Evolutionary conservation across 2,797 vertebrate genomes (phyloP).

Genomic region (Poecile montanus): DNA sequence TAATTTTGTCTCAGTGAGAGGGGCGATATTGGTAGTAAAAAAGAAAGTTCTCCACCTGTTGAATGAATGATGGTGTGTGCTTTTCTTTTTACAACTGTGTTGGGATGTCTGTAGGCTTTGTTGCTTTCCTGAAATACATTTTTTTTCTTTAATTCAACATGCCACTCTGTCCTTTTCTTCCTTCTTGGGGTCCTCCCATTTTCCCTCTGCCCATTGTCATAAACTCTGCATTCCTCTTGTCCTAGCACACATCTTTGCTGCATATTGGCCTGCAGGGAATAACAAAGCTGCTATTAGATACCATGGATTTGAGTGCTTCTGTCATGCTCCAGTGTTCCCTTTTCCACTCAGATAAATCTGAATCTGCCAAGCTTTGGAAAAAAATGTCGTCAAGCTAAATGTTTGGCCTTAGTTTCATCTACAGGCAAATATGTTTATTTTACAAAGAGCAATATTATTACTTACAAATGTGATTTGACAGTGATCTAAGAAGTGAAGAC

Average conservation of each 20-base stretch:
- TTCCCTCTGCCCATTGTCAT: not conserved
- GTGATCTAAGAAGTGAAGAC: not conserved
- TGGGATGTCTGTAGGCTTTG: not conserved
- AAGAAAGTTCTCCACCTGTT: not conserved
- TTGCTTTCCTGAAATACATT: not conserved
- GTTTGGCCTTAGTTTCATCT: not conserved
- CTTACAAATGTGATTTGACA: not conserved
- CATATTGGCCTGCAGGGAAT: not conserved
- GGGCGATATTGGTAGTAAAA: not conserved
- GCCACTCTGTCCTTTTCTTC: not conserved
- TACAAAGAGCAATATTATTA: not conserved
- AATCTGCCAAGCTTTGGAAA: not conserved
- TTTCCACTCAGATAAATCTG: not conserved
- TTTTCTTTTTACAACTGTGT: not conserved
- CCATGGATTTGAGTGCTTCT: not conserved
- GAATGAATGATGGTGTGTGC: not conserved
- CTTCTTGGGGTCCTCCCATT: not conserved
- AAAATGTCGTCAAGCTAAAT: not conserved
- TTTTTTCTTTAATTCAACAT: not conserved
- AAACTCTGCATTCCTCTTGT: not conserved
- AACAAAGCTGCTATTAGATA: not conserved
- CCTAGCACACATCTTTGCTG: not conserved
- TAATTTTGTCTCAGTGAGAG: not conserved
- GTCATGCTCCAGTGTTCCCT: not conserved
- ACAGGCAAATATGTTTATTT: not conserved